phyloP scores from a whole-genome alignment of 2,888 invertebrate species.

The Orthosia incerta region DNA sequence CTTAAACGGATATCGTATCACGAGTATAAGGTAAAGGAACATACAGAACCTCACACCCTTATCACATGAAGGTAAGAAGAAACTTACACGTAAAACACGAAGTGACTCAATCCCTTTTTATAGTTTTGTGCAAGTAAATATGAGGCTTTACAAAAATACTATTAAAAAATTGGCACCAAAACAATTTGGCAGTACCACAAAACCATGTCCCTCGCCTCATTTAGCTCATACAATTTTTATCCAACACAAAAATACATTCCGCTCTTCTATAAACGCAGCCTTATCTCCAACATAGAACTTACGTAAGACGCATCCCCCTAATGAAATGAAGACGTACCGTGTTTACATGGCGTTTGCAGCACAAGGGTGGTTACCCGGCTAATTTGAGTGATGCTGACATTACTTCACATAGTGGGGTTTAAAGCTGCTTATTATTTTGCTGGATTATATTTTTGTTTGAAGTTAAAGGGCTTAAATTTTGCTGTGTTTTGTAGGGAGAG shows the following conservation, averaged over 20 bases:
- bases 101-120: neutral
- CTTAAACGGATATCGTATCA: too few species aligned
- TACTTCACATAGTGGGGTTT: slow-evolving; percentile 38
- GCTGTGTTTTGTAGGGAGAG: slow-evolving; percentile 11
- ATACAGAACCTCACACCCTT: too few species aligned
- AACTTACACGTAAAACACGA: neutral
- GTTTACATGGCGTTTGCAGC: slow-evolving; percentile 74
- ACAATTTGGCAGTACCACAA: slow-evolving; percentile 11
- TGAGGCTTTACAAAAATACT: neutral
- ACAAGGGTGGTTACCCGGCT: slow-evolving; percentile 73
- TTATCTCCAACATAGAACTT: slow-evolving; percentile 62
- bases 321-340: slow-evolving; percentile 82
- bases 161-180: neutral
- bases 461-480: slow-evolving; percentile 24
- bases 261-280: neutral
- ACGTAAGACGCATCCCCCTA: slow-evolving; percentile 75
- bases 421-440: slow-evolving; percentile 50
- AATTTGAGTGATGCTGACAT: slow-evolving; percentile 72
- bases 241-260: neutral
- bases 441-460: slow-evolving; percentile 52
- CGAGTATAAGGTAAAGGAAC: too few species aligned
- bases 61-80: too few species aligned
- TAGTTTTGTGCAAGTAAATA: neutral
- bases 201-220: neutral
- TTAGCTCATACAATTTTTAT: slow-evolving; percentile 1